Conservation (phyloP, 2,888 invertebrate genomes). For the Polylopha cassiicola region DNA sequence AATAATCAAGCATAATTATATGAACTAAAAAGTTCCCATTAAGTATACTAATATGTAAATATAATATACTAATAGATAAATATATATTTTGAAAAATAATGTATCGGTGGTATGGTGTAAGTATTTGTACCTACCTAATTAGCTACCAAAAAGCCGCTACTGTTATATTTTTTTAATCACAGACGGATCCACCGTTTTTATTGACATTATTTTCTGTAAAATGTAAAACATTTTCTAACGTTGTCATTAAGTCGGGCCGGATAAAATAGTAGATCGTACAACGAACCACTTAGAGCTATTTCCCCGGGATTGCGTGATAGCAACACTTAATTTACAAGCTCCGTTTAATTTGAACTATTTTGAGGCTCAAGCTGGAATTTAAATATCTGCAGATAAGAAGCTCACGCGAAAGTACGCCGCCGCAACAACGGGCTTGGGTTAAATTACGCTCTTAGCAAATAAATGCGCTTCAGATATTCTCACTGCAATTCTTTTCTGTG, state of each 20-base stretch:
- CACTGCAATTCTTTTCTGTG: conserved; percentile 23
- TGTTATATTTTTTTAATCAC: too few relatives aligned
- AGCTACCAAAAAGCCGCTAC: too few relatives aligned
- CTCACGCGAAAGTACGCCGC: conserved; percentile 62
- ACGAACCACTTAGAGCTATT: conserved; percentile 70
- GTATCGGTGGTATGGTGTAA: too few relatives aligned
- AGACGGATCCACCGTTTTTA: neutral
- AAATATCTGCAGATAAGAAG: conserved; percentile 71
- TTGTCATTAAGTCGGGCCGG: conserved; percentile 45
- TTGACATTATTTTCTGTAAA: neutral
- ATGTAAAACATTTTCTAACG: conserved; percentile 27
- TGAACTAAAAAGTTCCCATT: too few relatives aligned
- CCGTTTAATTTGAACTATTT: conserved; percentile 70
- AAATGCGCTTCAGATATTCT: conserved; percentile 44
- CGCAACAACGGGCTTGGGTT: conserved; percentile 41
- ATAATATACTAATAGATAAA: too few relatives aligned
- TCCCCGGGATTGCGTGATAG: conserved; percentile 71
- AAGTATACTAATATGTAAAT: too few relatives aligned
- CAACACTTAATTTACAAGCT: conserved; percentile 75
- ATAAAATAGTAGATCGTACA: conserved; percentile 58
- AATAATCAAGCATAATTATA: too few relatives aligned
- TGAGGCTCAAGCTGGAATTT: conserved; percentile 62
- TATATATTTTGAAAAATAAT: too few relatives aligned
- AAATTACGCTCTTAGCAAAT: conserved; percentile 62
- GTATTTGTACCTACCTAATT: too few relatives aligned